Conservation (phyloP, 2,797 vertebrate species). For the Peromyscus attwateri region DNA sequence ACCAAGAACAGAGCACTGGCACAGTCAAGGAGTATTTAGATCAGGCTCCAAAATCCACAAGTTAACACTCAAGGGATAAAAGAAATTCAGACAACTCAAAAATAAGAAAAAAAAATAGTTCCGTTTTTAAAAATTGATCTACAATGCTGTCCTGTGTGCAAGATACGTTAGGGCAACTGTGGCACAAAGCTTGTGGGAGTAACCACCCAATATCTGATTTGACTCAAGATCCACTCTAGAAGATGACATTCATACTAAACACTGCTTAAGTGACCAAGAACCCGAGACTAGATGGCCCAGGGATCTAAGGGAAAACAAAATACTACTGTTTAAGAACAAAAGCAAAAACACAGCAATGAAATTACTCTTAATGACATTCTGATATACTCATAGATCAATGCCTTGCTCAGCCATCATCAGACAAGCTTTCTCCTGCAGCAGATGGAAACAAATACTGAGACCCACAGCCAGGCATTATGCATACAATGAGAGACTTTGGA, state of each 20-base stretch:
- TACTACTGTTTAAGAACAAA: neutral
- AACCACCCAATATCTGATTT: neutral
- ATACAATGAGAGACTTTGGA: neutral
- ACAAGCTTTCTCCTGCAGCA: neutral
- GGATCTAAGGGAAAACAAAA: neutral
- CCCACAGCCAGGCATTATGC: neutral
- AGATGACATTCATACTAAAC: neutral
- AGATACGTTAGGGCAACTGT: neutral
- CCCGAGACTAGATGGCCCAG: too few relatives aligned
- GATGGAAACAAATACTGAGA: neutral
- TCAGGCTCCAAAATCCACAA: neutral
- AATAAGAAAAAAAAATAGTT: neutral
- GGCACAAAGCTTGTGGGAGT: neutral
- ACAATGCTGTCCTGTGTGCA: neutral
- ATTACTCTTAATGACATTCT: neutral
- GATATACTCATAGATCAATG: neutral
- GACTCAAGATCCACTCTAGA: neutral
- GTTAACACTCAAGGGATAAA: neutral
- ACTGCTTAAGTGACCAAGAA: neutral
- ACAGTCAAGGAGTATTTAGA: neutral
- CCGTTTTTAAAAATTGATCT: neutral
- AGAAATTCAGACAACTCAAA: neutral
- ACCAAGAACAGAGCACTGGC: neutral
- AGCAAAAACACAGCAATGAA: neutral
- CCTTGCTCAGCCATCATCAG: neutral